Evolutionary conservation across 2,888 invertebrate species (phyloP).

Genomic region (Leptothorax acervorum): DNA sequence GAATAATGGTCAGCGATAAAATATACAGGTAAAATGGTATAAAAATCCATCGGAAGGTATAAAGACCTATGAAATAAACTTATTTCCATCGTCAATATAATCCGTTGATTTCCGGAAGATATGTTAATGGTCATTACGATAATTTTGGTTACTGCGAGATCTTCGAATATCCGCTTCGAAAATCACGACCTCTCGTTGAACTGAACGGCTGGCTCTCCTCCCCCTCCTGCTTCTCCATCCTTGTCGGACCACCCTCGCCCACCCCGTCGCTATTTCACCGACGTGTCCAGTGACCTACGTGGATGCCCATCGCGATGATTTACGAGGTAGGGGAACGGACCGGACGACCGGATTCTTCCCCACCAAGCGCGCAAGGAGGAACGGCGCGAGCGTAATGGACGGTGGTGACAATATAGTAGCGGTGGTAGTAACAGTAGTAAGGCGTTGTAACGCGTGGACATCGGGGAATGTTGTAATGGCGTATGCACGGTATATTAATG

Average conservation of each 20-base stretch:
- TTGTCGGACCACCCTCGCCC: not conserved
- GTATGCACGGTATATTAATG: slow-evolving; percentile 34
- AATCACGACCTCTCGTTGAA: slow-evolving; percentile 53
- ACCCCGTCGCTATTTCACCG: slow-evolving; percentile 25
- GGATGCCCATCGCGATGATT: slow-evolving; percentile 39
- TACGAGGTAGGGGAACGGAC: slow-evolving; percentile 6
- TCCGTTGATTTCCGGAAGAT: slow-evolving; percentile 4
- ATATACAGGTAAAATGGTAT: no score
- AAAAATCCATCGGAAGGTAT: not conserved
- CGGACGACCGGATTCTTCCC: slow-evolving; percentile 33
- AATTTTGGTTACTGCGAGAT: slow-evolving; percentile 27
- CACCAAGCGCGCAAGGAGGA: slow-evolving; percentile 14
- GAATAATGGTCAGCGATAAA: slow-evolving; percentile 5
- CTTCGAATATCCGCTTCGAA: slow-evolving; percentile 28
- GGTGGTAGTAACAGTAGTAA: slow-evolving; percentile 38
- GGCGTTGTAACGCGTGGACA: slow-evolving; percentile 24
- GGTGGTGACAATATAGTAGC: slow-evolving; percentile 31
- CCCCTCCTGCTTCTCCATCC: slow-evolving; percentile 8
- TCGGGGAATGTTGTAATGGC: slow-evolving; percentile 38
- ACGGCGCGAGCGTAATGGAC: slow-evolving; percentile 23
- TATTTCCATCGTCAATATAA: slow-evolving; percentile 21
- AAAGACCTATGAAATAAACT: slow-evolving; percentile 13
- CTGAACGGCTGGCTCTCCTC: slow-evolving; percentile 49
- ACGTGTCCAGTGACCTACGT: slow-evolving; percentile 48
- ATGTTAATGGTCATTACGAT: slow-evolving; percentile 43